Evolutionary conservation across 2,888 invertebrate genomes (phyloP), one percentile per base, ranked within the genome.

Genomic region (Scaptomyza flava): DNA sequence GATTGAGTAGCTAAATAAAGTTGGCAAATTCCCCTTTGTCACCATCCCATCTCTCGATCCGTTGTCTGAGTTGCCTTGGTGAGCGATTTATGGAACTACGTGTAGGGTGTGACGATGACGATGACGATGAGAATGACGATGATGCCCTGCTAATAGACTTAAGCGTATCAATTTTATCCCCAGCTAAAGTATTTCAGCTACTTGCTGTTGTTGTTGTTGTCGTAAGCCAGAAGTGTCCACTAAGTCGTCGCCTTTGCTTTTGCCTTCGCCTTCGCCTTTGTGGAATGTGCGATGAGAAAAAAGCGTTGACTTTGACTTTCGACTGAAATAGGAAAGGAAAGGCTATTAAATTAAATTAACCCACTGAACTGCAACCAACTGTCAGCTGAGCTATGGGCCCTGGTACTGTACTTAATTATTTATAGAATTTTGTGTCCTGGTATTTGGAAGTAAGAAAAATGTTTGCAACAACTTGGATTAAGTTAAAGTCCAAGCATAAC

Each of bases 1-100:
- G 82, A 82, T 82, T 82, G 87, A 82, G 87, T 82, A 81, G 84
- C 82, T 83, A 86, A 82, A 83, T 82, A 86, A 82, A 86, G 75
- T 81, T 60, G 57, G 30, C 59, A 65, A 74, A 64, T 52, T 63
- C 57, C 74, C 77, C 50, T 61, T 53, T 57, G 68, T 38, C 54
- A n/a, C 14, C 30, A 17, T 48, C 20, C 17, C 34, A n/a, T 50
- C 23, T 20, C 9, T 42, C 12, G n/a, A 4, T 20, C 9, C 46
- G 48, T 12, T 30, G 27, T 33, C 50, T 41, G 11, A 20, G 36
- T 46, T 46, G 45, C 56, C 60, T 8, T 59, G 50, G 50, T 41
- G 46, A 72, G 59, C 78, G 74, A 77, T 77, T 77, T 76, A 77
- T 76, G 77, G 54, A 58, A 75, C 56, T 47, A 62, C 71, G 51